Conservation (phyloP, 2,888 invertebrate genomes). For the Aproaerema taeniolella region DNA sequence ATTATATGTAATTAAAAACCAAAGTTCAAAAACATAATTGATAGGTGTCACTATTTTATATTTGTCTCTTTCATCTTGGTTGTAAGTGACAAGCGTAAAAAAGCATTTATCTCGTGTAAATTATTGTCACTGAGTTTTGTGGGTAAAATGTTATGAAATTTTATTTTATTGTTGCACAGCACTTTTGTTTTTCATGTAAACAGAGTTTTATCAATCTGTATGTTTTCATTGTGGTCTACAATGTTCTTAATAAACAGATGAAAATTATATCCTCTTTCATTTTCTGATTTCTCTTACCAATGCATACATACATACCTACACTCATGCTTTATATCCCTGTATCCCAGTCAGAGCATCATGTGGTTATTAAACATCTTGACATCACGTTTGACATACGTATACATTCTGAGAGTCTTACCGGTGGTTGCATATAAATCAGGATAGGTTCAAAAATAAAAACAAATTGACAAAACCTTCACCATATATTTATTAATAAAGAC, state of each 20-base stretch:
- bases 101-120: slow-evolving; percentile 20
- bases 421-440: neutral
- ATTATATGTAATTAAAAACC: slow-evolving; percentile 34
- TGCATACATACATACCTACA: neutral
- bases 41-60: slow-evolving; percentile 27
- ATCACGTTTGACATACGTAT: too few relatives aligned
- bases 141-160: slow-evolving; percentile 40
- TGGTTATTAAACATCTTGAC: too few relatives aligned
- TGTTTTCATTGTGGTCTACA: slow-evolving; percentile 56
- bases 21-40: slow-evolving; percentile 33
- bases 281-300: too few relatives aligned
- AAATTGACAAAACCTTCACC: slow-evolving; percentile 75
- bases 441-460: slow-evolving; percentile 51
- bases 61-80: slow-evolving; percentile 15
- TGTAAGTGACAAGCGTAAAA: slow-evolving; percentile 9
- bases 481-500: slow-evolving; percentile 78
- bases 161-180: slow-evolving; percentile 71
- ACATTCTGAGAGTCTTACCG: too few relatives aligned
- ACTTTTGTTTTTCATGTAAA: slow-evolving; percentile 65
- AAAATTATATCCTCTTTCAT: slow-evolving; percentile 38
- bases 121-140: slow-evolving; percentile 19
- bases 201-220: slow-evolving; percentile 70
- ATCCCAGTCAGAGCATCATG: too few relatives aligned
- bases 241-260: slow-evolving; percentile 72
- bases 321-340: neutral